Evolutionary conservation across 2,888 invertebrate genomes (phyloP), one percentile per base, ranked within the genome.

Genomic region (Ichneumoninae sp.): DNA sequence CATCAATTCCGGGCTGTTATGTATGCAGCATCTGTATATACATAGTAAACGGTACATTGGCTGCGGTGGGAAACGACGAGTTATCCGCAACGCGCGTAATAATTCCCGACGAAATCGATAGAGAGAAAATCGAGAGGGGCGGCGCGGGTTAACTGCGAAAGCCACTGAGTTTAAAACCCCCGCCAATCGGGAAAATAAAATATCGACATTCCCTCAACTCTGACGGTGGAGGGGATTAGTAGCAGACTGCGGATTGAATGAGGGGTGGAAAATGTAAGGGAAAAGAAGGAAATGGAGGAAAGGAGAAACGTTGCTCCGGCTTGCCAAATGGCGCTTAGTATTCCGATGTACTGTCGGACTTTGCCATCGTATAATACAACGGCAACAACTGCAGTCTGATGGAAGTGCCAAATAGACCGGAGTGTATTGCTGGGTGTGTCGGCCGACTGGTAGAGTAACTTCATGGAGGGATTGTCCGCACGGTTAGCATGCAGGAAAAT

Each of bases 271-370:
- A 82, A 40, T 16, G 16, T 40, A 44, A 50, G 36, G 70, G 60
- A 72, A 66, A 79, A 13, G 50, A 16, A n/a, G 26, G 22, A 26
- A 30, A 52, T 65, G 60, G 62, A 70, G 52, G 50, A 40, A n/a
- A 47, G 47, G 36, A 13, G 52, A 79, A 52, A 6, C 50, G 22
- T 30, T 6, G 19, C 62, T 85, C 75, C 66, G 87, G 88, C 86
- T 90, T 91, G 92, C 92, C 92, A 92, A 92, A 92, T 90, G 89
- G 89, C 88, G 90, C 89, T 92, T 92, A 91, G 92, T 91, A 92
- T 92, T 91, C 91, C 89, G 89, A 85, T 87, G 88, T 85, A 77
- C 74, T 86, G 82, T 85, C 84, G 86, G 90, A 91, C 90, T 91
- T 89, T 87, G 87, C 89, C 89, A 91, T 89, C 90, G 44, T 75